Conservation (phyloP, 2,113 vertebrate species). For the Salvelinus namaycush region DNA sequence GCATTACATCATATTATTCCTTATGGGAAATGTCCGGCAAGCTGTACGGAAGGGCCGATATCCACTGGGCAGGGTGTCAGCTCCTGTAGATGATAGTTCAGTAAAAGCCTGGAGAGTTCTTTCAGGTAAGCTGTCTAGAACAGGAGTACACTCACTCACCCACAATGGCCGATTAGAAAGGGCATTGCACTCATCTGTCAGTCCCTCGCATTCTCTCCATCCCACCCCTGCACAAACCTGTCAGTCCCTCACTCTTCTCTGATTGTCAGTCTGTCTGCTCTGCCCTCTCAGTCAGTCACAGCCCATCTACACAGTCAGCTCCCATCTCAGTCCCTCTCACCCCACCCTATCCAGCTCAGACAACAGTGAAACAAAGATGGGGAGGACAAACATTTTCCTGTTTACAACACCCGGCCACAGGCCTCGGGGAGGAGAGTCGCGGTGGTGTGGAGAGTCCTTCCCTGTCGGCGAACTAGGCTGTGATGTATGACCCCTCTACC, state of each 20-base stretch:
- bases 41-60: not conserved
- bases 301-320: no score
- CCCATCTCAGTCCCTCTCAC: no score
- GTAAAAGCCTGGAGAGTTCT: not conserved
- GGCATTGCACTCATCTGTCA: no score
- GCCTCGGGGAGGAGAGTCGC: not conserved
- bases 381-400: not conserved
- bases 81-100: no score
- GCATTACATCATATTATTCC: not conserved
- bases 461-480: not conserved
- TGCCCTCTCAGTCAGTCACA: not conserved
- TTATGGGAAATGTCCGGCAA: not conserved
- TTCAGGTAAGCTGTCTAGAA: no score
- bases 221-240: not conserved
- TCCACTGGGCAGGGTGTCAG: not conserved
- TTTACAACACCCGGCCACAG: not conserved
- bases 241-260: not conserved
- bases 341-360: no score
- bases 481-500: not conserved
- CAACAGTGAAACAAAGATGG: not conserved
- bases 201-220: no score
- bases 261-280: not conserved
- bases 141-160: not conserved
- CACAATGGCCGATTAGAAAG: no score
- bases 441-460: not conserved